Percentiles rank a stretch among this genome's conserved stretches.
Conservation (phyloP, 2,113 vertebrate species). For the Echinops telfairi region DNA sequence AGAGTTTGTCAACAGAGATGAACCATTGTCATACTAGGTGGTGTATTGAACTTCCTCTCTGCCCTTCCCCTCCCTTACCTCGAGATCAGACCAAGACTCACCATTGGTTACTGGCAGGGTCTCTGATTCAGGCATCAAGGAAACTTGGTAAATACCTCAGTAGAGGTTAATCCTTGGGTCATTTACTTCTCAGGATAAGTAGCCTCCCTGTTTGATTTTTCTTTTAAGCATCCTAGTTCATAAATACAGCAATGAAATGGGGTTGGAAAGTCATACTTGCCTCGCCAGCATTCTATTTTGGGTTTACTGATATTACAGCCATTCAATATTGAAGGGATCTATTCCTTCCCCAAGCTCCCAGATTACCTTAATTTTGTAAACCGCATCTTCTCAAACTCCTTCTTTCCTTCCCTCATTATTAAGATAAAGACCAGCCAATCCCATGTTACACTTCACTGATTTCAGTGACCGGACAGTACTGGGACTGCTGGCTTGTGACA, state of each 20-base stretch:
- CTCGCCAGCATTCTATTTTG: not conserved
- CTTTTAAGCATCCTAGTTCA: not conserved
- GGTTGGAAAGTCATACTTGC: not conserved
- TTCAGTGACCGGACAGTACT: not conserved
- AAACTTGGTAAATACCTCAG: not conserved
- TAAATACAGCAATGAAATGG: not conserved
- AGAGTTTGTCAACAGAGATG: conserved; percentile 3
- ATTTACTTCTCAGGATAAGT: not conserved
- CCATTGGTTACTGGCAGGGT: not conserved
- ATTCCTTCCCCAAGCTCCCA: not conserved
- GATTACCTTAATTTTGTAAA: not conserved
- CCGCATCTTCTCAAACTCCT: not conserved
- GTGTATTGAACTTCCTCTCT: not conserved
- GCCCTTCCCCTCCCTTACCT: not conserved
- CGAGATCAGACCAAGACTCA: not conserved
- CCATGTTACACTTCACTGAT: not conserved
- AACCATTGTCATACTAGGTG: not conserved
- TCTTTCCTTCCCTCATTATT: not conserved
- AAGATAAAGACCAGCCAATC: not conserved
- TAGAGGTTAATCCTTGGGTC: not conserved
- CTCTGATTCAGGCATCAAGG: not conserved
- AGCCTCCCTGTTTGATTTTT: not conserved
- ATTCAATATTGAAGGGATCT: conserved; percentile 8
- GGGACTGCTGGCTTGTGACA: not conserved
- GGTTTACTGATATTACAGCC: not conserved